These are phyloP conservation scores for Argyrosomus japonicus DNA, from an alignment of 2,113 vertebrate genomes.

Conservation along the genomic window DNA sequence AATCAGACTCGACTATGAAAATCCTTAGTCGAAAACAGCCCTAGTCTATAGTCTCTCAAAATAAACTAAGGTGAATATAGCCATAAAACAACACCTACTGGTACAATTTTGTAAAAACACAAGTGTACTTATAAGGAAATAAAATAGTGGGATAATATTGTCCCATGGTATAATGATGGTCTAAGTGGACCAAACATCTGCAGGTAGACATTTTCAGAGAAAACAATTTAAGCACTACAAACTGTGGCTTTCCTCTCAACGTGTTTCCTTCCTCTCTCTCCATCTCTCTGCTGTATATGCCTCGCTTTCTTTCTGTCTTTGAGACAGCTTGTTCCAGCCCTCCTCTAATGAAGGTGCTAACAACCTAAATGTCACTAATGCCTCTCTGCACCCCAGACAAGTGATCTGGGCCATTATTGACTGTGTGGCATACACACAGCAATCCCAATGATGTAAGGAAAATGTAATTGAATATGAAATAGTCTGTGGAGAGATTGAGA, in stretches of 20 bases:
- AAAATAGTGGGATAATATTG: neutral
- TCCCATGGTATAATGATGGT: neutral
- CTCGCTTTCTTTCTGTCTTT: neutral
- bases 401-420: constrained; percentile 68
- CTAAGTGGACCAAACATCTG: neutral
- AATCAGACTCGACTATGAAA: too few species aligned
- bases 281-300: neutral
- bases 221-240: constrained; percentile 9
- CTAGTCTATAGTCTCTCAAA: neutral
- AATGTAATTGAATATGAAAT: constrained; percentile 76
- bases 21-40: too few species aligned
- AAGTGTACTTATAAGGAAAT: neutral
- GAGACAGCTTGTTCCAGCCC: constrained; percentile 11
- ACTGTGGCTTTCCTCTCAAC: neutral
- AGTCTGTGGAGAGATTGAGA: constrained; percentile 63
- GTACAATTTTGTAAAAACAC: neutral
- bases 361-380: constrained; percentile 54
- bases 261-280: neutral
- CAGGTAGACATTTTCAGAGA: constrained; percentile 8
- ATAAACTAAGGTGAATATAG: neutral
- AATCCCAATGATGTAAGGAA: constrained; percentile 65
- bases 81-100: neutral
- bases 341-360: constrained; percentile 66
- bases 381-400: constrained; percentile 53
- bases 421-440: constrained; percentile 45